Evolutionary conservation across 2,888 invertebrate species (phyloP), one percentile per base, ranked within the genome.

Genomic region (Calameuta filiformis): DNA sequence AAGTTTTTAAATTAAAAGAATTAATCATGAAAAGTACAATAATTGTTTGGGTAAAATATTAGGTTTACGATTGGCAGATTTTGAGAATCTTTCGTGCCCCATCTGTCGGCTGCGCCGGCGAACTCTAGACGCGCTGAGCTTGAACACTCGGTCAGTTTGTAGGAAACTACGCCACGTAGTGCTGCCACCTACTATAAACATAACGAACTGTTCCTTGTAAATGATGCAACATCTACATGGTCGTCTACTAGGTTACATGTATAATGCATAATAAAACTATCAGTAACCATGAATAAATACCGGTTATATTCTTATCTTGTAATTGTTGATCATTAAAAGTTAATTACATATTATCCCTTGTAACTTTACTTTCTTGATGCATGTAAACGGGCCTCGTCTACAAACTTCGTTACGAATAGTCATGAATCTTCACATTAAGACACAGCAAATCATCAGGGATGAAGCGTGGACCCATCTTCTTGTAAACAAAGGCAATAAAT

Each of bases 21-120:
- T 15, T 4, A 6, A 40, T 40, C 6, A 40, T 23, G 15, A 23
- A 40, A 40, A 23, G 15, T 40, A 23, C 40, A 23, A 15, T 12
- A 15, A 12, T 15, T 12, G 1, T 6, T 6, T 23, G 40, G 6
- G 1, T 23, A 15, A 40, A 40, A 40, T 23, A 40, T 40, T 40
- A 40, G 1, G 37, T 75, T 79, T 23, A 68, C 75, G 73, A 79
- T 81, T 79, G 80, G 78, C 77, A 77, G 56, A 40, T 23, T 40
- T 2, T 6, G 15, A 15, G 40, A 15, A 40, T 71, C 37, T 73
- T 69, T 76, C 75, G 73, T 15, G 75, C 83, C 81, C 85, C 85
- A 85, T 85, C 85, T 85, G 80, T 80, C 83, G 86, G 83, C 33
- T 73, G 33, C 73, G 33, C 73, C 76, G 80, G 80, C 77, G 80